Conservation (phyloP, 2,113 vertebrate species). For the Cyprinodon variegatus region DNA sequence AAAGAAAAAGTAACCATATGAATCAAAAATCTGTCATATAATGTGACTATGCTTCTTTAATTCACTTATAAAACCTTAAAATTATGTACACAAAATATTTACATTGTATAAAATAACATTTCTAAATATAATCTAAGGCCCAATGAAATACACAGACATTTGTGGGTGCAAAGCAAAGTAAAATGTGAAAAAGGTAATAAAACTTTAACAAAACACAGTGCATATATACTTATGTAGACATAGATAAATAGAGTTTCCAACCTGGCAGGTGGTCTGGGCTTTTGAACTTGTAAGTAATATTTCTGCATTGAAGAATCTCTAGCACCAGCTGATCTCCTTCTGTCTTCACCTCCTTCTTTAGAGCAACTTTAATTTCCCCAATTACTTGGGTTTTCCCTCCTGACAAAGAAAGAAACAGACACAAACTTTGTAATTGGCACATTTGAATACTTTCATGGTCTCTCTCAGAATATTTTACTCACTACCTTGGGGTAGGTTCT, state of each 20-base stretch:
- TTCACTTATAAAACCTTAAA: too few relatives aligned
- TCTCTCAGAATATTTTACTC: not conserved
- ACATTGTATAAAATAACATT: too few relatives aligned
- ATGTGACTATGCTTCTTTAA: too few relatives aligned
- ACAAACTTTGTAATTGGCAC: not conserved
- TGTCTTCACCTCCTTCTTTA: slow-evolving; percentile 99
- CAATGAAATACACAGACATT: too few relatives aligned
- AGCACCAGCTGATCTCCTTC: slow-evolving; percentile 97
- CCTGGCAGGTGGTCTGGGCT: slow-evolving; percentile 98
- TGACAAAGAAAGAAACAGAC: slow-evolving; percentile 42
- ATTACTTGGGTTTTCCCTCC: slow-evolving; percentile 94
- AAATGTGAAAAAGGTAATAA: too few relatives aligned
- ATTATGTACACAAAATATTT: too few relatives aligned
- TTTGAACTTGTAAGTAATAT: slow-evolving; percentile 99
- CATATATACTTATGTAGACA: too few relatives aligned
- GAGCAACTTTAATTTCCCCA: slow-evolving; percentile 97
- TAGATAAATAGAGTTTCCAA: slow-evolving; percentile 52
- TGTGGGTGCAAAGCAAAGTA: too few relatives aligned
- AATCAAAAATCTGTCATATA: too few relatives aligned
- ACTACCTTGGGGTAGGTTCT: not conserved
- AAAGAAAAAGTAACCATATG: too few relatives aligned
- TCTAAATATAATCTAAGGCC: too few relatives aligned
- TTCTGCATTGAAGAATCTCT: slow-evolving; percentile 98
- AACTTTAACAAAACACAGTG: too few relatives aligned
- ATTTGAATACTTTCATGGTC: not conserved